Conservation (phyloP, 2,113 vertebrate genomes). For the Himantopus leucocephalus region DNA sequence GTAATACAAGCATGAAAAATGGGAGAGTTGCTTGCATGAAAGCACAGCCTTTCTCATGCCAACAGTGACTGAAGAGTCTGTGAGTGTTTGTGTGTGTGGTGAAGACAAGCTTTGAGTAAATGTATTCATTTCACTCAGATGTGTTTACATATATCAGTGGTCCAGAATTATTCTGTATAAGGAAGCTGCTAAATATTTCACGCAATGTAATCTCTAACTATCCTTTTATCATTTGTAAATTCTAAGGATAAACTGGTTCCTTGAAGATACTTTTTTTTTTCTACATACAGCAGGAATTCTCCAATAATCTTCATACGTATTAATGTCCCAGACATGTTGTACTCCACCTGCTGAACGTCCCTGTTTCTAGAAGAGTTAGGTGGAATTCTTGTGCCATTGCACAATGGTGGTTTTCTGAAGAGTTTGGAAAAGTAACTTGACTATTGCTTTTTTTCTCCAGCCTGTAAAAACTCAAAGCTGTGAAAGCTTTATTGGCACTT, state of each 20-base stretch:
- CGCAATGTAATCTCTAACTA: not conserved
- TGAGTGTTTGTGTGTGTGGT: not conserved
- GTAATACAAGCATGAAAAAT: not conserved
- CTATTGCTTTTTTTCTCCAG: not conserved
- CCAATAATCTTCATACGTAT: not conserved
- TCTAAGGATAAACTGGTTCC: not conserved
- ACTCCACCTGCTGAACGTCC: not conserved
- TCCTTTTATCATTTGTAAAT: not conserved
- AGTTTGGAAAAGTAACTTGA: conserved; percentile 2
- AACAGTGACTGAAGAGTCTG: not conserved
- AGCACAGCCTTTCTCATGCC: not conserved
- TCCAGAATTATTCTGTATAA: not conserved
- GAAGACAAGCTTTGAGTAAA: not conserved
- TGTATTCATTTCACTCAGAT: not conserved
- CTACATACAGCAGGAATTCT: not conserved
- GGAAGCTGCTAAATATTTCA: not conserved
- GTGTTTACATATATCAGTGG: not conserved
- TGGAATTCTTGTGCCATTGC: not conserved
- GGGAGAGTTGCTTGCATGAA: not conserved
- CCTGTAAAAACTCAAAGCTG: not conserved
- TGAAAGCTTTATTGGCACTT: conserved; percentile 28
- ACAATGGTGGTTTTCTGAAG: not conserved
- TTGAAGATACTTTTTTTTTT: not conserved
- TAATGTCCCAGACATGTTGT: not conserved
- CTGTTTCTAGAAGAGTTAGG: not conserved